phyloP scores from a whole-genome alignment of 2,113 vertebrate species.

The Equus quagga region DNA sequence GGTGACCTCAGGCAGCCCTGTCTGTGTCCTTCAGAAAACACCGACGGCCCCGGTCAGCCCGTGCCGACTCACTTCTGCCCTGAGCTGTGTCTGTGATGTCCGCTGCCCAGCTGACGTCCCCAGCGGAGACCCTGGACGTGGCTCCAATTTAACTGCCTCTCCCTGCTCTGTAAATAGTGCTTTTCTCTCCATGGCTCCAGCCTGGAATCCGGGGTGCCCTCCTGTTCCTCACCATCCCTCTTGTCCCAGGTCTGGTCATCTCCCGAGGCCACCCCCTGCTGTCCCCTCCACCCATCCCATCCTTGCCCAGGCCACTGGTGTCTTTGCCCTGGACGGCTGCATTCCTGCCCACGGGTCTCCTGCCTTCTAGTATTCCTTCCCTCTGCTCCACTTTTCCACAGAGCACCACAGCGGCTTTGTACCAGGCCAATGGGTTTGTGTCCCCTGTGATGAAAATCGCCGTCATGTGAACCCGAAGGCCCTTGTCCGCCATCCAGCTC shows the following conservation, averaged over 20 bases:
- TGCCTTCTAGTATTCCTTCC: rapidly evolving
- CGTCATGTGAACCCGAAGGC: rapidly evolving
- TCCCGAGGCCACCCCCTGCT: neutral
- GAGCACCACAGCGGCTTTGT: neutral
- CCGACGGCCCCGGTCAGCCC: neutral
- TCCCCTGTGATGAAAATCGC: rapidly evolving
- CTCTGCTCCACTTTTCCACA: neutral
- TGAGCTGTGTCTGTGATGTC: neutral
- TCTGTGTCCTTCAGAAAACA: neutral
- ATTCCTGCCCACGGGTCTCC: neutral
- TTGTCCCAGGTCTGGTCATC: rapidly evolving
- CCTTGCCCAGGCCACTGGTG: neutral
- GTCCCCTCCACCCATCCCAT: neutral
- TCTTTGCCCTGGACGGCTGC: rapidly evolving
- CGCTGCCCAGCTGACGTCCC: rapidly evolving
- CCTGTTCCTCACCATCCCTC: rapidly evolving
- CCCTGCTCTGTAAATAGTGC: rapidly evolving
- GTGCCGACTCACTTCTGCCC: neutral
- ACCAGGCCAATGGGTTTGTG: rapidly evolving
- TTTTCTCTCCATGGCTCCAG: neutral
- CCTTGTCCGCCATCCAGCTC: neutral
- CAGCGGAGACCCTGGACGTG: neutral
- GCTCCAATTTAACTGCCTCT: neutral
- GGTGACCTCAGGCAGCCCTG: neutral
- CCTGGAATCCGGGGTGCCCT: neutral